phyloP scores from a whole-genome alignment of 2,888 invertebrate genomes.

The Thelaira solivaga region DNA sequence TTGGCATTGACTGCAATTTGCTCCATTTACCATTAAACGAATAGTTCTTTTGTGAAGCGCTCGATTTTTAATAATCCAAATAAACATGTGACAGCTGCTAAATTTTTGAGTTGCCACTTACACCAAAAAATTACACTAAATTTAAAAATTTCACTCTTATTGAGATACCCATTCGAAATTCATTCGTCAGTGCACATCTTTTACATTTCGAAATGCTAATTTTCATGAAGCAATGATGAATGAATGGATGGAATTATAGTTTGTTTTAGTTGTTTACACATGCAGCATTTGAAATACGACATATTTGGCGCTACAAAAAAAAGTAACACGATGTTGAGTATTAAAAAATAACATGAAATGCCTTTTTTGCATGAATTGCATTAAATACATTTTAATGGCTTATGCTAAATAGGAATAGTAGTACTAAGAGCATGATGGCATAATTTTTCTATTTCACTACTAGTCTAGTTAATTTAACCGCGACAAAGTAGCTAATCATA shows the following conservation, averaged over 20 bases:
- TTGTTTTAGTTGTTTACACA: constrained; percentile 3
- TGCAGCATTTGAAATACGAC: not conserved
- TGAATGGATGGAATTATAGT: not conserved
- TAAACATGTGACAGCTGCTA: no score
- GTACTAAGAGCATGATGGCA: not conserved
- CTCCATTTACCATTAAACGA: no score
- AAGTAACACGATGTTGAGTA: no score
- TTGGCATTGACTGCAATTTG: no score
- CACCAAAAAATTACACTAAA: no score
- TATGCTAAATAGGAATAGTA: not conserved
- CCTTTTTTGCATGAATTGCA: constrained; percentile 24
- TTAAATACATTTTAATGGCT: constrained; percentile 33
- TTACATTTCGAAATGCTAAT: constrained; percentile 25
- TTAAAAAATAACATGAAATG: constrained; percentile 61
- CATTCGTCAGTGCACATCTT: constrained; percentile 14
- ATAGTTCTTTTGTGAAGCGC: no score
- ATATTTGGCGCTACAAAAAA: not conserved
- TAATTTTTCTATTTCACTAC: not conserved
- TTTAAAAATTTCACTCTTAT: no score
- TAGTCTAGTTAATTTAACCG: not conserved
- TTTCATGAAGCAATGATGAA: constrained; percentile 68
- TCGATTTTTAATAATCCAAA: no score
- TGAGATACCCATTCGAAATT: no score
- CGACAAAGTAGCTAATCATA: constrained; percentile 11
- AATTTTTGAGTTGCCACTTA: no score